These are phyloP conservation scores for Pharmacophagus antenor DNA, from an alignment of 2,888 invertebrate species.

Conservation along the genomic window DNA sequence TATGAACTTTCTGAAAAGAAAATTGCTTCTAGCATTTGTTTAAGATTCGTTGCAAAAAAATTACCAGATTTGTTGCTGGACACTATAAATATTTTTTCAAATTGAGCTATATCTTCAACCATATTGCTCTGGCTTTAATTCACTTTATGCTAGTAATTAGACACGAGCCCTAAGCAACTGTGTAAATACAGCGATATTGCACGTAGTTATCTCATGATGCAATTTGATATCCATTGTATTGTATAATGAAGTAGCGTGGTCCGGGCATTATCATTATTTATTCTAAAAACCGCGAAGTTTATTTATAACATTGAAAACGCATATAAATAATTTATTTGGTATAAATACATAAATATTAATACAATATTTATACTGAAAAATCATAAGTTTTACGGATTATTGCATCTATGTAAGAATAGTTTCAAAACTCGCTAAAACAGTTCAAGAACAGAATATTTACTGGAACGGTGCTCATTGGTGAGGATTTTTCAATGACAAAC, in stretches of 20 bases:
- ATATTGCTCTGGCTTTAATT: neutral
- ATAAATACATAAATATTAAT: too few species aligned
- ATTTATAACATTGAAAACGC: neutral
- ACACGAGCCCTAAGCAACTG: conserved; percentile 5
- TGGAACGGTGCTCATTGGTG: neutral
- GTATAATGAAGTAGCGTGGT: conserved; percentile 2
- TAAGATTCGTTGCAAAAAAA: too few species aligned
- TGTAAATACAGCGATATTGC: conserved; percentile 3
- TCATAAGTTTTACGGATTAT: too few species aligned
- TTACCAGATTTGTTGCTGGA: too few species aligned
- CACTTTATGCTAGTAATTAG: neutral
- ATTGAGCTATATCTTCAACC: neutral
- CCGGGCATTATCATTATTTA: neutral
- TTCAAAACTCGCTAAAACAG: neutral
- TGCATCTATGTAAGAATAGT: neutral
- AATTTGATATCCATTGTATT: neutral
- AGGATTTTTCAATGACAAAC: neutral
- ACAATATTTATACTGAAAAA: too few species aligned
- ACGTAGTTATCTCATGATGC: conserved; percentile 6
- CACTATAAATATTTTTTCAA: neutral
- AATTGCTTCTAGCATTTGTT: too few species aligned
- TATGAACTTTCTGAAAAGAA: too few species aligned
- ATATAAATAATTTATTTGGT: too few species aligned
- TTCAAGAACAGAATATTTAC: neutral
- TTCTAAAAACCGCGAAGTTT: neutral